These are phyloP conservation scores for Kryptopterus vitreolus DNA, from an alignment of 2,797 vertebrate genomes.

Conservation along the genomic window DNA sequence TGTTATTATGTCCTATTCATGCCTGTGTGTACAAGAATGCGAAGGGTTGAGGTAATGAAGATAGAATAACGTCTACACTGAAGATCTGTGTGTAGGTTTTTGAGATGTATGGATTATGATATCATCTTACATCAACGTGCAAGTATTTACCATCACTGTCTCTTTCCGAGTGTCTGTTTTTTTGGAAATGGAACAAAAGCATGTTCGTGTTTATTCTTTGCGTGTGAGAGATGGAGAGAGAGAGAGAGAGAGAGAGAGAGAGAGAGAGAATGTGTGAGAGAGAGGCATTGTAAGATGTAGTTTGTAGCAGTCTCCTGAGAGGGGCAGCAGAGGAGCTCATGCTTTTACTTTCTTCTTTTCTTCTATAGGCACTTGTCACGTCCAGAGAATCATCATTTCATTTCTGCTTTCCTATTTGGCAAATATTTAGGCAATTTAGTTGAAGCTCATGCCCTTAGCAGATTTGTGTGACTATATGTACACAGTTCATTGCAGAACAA, in stretches of 20 bases:
- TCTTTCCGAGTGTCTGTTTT: background rate
- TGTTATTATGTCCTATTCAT: background rate
- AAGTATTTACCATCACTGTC: background rate
- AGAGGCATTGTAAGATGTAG: conserved; percentile 52
- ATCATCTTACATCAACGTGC: background rate
- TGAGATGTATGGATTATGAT: background rate
- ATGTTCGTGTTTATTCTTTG: background rate
- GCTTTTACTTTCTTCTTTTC: conserved; percentile 20
- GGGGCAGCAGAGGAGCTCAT: conserved; percentile 78
- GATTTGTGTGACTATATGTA: conserved; percentile 39
- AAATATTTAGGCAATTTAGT: conserved; percentile 27
- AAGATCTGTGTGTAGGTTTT: conserved; percentile 9
- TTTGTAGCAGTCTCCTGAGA: conserved; percentile 65
- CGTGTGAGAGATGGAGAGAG: background rate
- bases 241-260: background rate
- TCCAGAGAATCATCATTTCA: conserved; percentile 23
- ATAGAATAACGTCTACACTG: background rate
- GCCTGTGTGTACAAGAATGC: background rate
- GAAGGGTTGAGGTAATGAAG: background rate
- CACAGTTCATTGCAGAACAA: conserved; percentile 32
- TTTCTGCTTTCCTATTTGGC: conserved; percentile 6
- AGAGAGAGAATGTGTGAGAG: conserved; percentile 6
- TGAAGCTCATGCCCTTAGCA: conserved; percentile 41
- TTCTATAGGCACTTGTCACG: conserved; percentile 10
- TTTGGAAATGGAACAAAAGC: background rate